Evolutionary conservation across 2,888 invertebrate genomes (phyloP).

Genomic region (Oxyteleia sp.): DNA sequence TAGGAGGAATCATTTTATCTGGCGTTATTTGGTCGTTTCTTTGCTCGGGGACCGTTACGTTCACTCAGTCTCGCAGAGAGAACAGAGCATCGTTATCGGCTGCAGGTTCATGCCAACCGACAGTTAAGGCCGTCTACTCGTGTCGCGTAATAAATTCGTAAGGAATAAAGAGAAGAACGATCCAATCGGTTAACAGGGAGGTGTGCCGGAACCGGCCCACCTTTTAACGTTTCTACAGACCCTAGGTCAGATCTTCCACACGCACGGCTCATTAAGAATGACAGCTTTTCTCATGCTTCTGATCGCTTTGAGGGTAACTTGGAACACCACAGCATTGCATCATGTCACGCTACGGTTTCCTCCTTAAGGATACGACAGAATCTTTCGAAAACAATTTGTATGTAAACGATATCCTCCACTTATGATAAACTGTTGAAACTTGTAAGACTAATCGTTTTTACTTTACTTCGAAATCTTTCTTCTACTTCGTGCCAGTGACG

Average conservation of each 20-base stretch:
- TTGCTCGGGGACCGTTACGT: conserved; percentile 70
- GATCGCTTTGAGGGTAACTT: conserved; percentile 69
- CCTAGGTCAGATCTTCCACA: conserved; percentile 80
- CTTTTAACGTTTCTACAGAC: conserved; percentile 86
- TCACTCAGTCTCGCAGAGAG: conserved; percentile 61
- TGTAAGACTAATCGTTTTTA: neutral
- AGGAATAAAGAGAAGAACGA: conserved; percentile 85
- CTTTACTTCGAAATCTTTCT: too few species aligned
- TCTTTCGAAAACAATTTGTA: conserved; percentile 64
- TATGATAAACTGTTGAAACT: conserved; percentile 24
- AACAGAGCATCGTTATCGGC: conserved; percentile 79
- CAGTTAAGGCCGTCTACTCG: conserved; percentile 84
- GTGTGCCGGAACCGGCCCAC: conserved; percentile 87
- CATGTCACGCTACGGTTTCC: conserved; percentile 72
- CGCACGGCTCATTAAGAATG: conserved; percentile 85
- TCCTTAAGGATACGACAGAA: conserved; percentile 29
- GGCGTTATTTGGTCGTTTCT: conserved; percentile 71
- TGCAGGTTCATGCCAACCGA: conserved; percentile 85
- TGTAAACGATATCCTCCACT: conserved; percentile 40
- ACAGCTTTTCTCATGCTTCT: conserved; percentile 80
- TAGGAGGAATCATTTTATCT: conserved; percentile 70
- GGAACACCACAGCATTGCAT: conserved; percentile 70
- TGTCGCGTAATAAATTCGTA: conserved; percentile 85
- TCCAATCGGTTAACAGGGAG: conserved; percentile 86
- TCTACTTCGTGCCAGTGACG: too few species aligned